Conservation (phyloP, 1,140 invertebrate genomes). For the Paraescarpia echinospica region DNA sequence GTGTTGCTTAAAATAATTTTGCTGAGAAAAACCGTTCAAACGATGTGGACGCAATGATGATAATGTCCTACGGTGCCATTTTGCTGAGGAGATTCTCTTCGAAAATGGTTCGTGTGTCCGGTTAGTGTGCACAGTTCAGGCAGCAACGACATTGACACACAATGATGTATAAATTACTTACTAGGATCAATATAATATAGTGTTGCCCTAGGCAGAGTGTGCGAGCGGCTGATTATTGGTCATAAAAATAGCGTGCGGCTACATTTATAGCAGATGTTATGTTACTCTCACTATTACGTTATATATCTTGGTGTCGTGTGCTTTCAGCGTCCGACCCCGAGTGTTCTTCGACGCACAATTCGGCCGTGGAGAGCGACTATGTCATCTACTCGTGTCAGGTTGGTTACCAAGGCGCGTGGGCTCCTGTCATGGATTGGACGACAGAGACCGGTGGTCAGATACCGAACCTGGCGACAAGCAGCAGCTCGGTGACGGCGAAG, state of each 20-base stretch:
- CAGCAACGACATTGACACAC: too few species aligned
- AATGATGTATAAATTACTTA: too few species aligned
- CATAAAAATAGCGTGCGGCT: too few species aligned
- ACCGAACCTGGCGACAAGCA: background rate
- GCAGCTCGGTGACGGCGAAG: background rate
- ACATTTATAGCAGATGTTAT: background rate
- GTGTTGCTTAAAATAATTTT: background rate
- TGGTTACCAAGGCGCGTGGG: background rate
- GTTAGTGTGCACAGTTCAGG: background rate
- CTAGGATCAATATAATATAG: too few species aligned
- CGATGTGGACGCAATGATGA: too few species aligned
- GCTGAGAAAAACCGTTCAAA: background rate
- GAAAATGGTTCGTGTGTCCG: background rate
- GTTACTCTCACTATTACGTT: too few species aligned
- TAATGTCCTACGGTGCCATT: too few species aligned
- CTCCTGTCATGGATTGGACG: background rate
- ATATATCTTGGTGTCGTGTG: background rate
- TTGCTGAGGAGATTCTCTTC: background rate
- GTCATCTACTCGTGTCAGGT: background rate
- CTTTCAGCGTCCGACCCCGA: background rate
- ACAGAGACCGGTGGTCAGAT: background rate
- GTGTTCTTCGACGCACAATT: background rate
- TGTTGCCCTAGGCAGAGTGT: too few species aligned
- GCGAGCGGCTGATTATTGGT: too few species aligned
- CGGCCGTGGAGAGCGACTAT: background rate